phyloP scores from a whole-genome alignment of 2,113 vertebrate species.

The Odontesthes bonariensis region DNA sequence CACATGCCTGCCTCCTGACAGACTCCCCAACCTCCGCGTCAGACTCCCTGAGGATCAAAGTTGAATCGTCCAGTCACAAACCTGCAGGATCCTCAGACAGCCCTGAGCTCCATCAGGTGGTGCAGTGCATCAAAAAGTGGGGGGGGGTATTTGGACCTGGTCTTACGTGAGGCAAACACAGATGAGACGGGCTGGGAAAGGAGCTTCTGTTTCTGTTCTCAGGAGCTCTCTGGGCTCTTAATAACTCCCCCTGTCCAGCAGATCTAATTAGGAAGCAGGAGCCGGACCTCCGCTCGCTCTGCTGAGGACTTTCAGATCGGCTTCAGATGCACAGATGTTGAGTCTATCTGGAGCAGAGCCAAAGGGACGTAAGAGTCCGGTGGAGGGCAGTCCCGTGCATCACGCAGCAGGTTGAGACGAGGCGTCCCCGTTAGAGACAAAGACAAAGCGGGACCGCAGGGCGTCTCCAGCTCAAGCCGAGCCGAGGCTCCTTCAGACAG shows the following conservation, averaged over 20 bases:
- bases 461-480: conserved; percentile 48
- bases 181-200: neutral
- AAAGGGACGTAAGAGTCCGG: conserved; percentile 43
- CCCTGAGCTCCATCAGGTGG: conserved; percentile 71
- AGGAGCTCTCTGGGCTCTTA: conserved; percentile 14
- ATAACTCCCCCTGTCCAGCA: conserved; percentile 40
- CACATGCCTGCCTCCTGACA: conserved; percentile 26
- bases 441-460: conserved; percentile 34
- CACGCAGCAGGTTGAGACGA: conserved; percentile 21
- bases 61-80: no score
- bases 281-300: conserved; percentile 14
- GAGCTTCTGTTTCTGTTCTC: conserved; percentile 22
- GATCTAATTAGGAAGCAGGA: conserved; percentile 71
- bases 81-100: conserved; percentile 43
- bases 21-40: conserved; percentile 10
- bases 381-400: conserved; percentile 43
- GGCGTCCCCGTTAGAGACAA: conserved; percentile 27
- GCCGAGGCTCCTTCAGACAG: conserved; percentile 46
- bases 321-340: conserved; percentile 34
- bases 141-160: neutral
- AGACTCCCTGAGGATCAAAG: conserved; percentile 20
- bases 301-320: conserved; percentile 18
- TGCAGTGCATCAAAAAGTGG: conserved; percentile 70
- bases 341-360: conserved; percentile 47
- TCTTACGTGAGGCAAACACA: neutral